These are phyloP conservation scores for Prorops nasuta DNA, from an alignment of 1,140 invertebrate genomes.

Conservation along the genomic window DNA sequence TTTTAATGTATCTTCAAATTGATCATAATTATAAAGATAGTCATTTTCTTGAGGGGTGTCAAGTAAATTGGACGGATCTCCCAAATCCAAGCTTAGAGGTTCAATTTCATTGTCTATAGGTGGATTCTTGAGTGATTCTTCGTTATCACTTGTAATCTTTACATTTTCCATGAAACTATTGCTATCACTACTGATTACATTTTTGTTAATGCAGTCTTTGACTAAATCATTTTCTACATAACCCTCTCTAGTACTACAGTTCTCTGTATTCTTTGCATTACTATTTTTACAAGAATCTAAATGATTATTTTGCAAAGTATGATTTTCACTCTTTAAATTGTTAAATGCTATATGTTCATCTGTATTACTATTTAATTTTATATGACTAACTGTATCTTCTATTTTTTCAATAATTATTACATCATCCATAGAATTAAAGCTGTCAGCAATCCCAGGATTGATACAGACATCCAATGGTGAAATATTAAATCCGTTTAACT, in stretches of 20 bases:
- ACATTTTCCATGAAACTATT: slow-evolving; percentile 44
- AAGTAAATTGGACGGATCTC: slow-evolving; percentile 33
- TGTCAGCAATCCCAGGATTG: slow-evolving; percentile 8
- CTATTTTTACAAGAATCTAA: slow-evolving; percentile 25
- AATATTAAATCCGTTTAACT: slow-evolving; percentile 36
- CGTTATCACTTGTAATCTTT: slow-evolving; percentile 34
- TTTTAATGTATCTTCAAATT: slow-evolving; percentile 35
- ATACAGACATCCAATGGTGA: slow-evolving; percentile 7
- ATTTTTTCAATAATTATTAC: slow-evolving; percentile 43
- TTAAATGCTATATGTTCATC: no score
- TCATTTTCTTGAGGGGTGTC: slow-evolving; percentile 40
- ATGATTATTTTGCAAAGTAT: slow-evolving; percentile 21
- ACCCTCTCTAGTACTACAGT: slow-evolving; percentile 29
- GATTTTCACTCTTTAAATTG: slow-evolving; percentile 29
- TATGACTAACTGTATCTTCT: slow-evolving; percentile 36
- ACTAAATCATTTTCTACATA: slow-evolving; percentile 20
- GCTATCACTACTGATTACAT: slow-evolving; percentile 37
- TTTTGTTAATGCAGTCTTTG: slow-evolving; percentile 25
- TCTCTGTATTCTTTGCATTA: slow-evolving; percentile 2
- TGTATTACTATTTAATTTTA: slow-evolving; percentile 34
- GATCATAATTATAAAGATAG: slow-evolving; percentile 52
- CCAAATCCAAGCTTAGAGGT: slow-evolving; percentile 40
- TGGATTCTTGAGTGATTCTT: slow-evolving; percentile 33
- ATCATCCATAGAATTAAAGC: slow-evolving; percentile 28
- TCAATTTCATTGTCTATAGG: slow-evolving; percentile 38